Percentiles rank a stretch among this genome's conserved stretches.
Evolutionary conservation across 2,888 invertebrate genomes (phyloP).

Genomic region (Drosophila mimetica): DNA sequence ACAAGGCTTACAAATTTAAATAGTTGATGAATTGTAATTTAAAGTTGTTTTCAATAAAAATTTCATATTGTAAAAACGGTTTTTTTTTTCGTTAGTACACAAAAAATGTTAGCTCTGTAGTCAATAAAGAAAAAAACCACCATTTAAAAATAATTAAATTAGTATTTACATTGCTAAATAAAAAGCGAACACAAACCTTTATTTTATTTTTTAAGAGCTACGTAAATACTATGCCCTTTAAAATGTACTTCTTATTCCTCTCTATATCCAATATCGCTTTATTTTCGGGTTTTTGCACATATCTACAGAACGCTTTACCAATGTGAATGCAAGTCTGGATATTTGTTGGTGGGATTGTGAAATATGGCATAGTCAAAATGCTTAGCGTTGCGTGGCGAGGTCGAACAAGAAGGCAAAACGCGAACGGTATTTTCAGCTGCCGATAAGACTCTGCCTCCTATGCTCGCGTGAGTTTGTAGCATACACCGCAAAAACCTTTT

Average conservation of each 20-base stretch:
- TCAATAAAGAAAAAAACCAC: too few relatives aligned
- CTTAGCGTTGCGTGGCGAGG: conserved; percentile 55
- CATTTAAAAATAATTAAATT: too few relatives aligned
- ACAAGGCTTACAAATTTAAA: too few relatives aligned
- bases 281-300: conserved; percentile 9
- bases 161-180: too few relatives aligned
- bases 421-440: conserved; percentile 52
- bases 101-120: too few relatives aligned
- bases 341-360: conserved; percentile 45
- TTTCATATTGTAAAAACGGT: too few relatives aligned
- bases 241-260: neutral
- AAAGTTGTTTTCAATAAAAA: too few relatives aligned
- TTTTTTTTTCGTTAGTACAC: too few relatives aligned
- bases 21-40: too few relatives aligned
- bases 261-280: conserved; percentile 16
- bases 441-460: conserved; percentile 46
- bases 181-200: too few relatives aligned
- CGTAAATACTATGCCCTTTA: neutral
- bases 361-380: conserved; percentile 63
- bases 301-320: neutral
- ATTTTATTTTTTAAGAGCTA: neutral
- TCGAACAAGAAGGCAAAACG: conserved; percentile 57
- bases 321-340: conserved; percentile 19
- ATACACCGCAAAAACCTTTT: neutral
- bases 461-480: neutral